A percentile compares a stretch with the other conserved stretches of the same genome.
Evolutionary conservation across 2,797 vertebrate species (phyloP).

Genomic region (Loris lydekkerianus): DNA sequence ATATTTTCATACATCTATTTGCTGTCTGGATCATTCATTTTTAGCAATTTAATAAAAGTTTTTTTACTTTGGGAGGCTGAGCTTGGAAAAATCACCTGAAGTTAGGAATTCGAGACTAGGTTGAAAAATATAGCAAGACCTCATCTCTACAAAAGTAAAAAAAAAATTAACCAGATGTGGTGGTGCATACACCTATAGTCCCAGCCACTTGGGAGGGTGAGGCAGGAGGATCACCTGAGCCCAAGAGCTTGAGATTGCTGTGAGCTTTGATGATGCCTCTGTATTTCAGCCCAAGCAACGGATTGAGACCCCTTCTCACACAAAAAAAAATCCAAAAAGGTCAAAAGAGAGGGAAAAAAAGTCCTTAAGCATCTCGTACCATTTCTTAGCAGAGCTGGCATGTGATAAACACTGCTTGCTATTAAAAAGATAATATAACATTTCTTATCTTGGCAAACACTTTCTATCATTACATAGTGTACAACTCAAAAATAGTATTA

Average conservation of each 20-base stretch:
- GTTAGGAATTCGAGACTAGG: background rate
- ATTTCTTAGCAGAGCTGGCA: background rate
- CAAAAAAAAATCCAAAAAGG: background rate
- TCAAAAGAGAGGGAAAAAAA: constrained; percentile 9
- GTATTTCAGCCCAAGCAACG: background rate
- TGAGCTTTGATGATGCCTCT: background rate
- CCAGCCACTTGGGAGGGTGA: background rate
- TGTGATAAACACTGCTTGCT: background rate
- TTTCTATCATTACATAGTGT: background rate
- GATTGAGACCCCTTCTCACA: background rate
- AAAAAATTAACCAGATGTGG: background rate
- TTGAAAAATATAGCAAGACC: background rate
- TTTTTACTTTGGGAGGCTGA: background rate
- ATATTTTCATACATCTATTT: constrained; percentile 54
- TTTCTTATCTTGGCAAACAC: background rate
- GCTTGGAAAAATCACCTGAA: background rate
- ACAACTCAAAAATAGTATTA: constrained; percentile 39
- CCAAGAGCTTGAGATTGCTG: background rate
- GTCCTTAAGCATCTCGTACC: background rate
- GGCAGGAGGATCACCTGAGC: background rate
- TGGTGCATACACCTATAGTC: background rate
- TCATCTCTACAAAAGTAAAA: background rate
- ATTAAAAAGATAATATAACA: constrained; percentile 43
- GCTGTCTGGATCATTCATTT: constrained; percentile 40
- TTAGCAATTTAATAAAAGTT: constrained; percentile 48